phyloP scores from a whole-genome alignment of 2,797 vertebrate species.

The Ficedula albicollis region DNA sequence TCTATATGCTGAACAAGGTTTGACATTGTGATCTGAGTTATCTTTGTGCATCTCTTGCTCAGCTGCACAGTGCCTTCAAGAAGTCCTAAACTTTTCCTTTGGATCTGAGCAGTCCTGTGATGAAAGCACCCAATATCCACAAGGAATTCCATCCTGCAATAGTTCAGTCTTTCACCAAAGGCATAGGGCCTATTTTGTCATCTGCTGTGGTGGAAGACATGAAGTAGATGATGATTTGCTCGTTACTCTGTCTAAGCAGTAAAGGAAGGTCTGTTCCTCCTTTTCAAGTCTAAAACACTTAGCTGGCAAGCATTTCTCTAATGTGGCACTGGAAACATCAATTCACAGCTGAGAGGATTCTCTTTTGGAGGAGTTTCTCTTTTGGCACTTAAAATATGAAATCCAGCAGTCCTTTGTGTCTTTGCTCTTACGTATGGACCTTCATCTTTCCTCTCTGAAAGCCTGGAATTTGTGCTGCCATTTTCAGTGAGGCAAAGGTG shows the following conservation, averaged over 20 bases:
- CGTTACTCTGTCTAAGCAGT: not conserved
- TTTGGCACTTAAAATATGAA: not conserved
- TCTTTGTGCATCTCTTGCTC: not conserved
- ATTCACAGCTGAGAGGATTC: not conserved
- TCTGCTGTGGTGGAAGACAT: not conserved
- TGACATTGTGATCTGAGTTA: not conserved
- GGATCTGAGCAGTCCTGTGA: not conserved
- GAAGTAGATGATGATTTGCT: not conserved
- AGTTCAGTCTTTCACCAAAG: not conserved
- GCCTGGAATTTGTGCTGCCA: not conserved
- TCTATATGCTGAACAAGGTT: not conserved
- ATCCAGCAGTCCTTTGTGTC: not conserved
- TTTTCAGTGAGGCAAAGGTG: not conserved
- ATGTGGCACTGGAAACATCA: not conserved
- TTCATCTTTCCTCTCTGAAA: not conserved
- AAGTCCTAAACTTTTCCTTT: not conserved
- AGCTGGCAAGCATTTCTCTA: not conserved
- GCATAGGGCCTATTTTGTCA: not conserved
- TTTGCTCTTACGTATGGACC: not conserved
- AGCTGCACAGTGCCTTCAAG: not conserved
- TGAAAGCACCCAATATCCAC: not conserved
- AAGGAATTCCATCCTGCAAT: not conserved
- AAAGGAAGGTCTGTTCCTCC: not conserved
- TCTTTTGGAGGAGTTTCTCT: not conserved
- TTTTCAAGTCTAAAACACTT: not conserved